Conservation (phyloP, 2,888 invertebrate genomes). For the Syritta pipiens region DNA sequence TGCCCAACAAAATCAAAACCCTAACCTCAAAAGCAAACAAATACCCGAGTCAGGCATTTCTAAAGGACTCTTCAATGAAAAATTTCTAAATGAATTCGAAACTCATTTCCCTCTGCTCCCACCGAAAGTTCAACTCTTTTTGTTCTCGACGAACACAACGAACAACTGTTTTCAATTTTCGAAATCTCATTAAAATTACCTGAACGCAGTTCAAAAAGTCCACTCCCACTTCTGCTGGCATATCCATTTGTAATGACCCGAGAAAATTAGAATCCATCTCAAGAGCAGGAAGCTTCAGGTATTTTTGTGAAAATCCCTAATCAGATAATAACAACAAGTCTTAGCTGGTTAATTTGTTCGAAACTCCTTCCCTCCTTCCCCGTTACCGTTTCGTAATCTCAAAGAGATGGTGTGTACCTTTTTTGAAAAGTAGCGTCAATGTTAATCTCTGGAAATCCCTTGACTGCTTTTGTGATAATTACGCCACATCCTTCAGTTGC, state of each 20-base stretch:
- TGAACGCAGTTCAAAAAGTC: background rate
- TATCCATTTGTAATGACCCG: constrained; percentile 21
- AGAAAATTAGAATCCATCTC: constrained; percentile 26
- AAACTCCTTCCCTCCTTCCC: background rate
- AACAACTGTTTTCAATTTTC: constrained; percentile 15
- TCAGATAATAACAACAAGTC: constrained; percentile 36
- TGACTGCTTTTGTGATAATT: constrained; percentile 28
- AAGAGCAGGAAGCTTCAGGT: too few relatives aligned
- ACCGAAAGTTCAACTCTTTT: background rate
- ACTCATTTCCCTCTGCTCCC: background rate
- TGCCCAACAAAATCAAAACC: too few relatives aligned
- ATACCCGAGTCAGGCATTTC: too few relatives aligned
- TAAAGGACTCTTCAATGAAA: too few relatives aligned
- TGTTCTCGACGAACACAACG: background rate
- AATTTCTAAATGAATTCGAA: too few relatives aligned
- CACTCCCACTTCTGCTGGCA: background rate
- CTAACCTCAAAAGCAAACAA: too few relatives aligned
- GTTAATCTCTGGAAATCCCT: constrained; percentile 23
- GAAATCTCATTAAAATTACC: constrained; percentile 19
- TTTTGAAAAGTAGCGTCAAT: background rate
- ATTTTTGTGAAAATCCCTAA: constrained; percentile 17
- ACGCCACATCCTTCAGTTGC: constrained; percentile 18
- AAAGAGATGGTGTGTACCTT: background rate
- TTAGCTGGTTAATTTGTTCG: constrained; percentile 37
- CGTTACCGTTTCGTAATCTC: background rate